Percentiles rank a stretch among this genome's conserved stretches.
Conservation (phyloP, 1,140 invertebrate species). For the Papilio glaucus region DNA sequence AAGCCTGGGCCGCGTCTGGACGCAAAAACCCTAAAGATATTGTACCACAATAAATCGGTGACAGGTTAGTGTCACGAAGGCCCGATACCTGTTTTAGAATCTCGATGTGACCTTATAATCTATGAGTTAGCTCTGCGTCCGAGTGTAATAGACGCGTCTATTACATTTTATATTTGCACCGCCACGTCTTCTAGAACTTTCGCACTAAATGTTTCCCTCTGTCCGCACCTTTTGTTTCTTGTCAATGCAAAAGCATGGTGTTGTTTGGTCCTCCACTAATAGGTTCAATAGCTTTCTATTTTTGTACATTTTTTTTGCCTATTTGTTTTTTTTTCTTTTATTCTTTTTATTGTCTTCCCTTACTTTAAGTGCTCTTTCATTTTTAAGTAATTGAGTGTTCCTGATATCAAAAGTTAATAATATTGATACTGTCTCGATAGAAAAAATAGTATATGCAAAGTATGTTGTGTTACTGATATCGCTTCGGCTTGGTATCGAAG, state of each 20-base stretch:
- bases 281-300: constrained; percentile 36
- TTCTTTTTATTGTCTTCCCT: constrained; percentile 31
- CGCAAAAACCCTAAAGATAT: constrained; percentile 77
- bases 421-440: background rate
- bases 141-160: constrained; percentile 48
- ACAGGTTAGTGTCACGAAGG: constrained; percentile 80
- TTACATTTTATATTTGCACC: constrained; percentile 62
- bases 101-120: constrained; percentile 67
- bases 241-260: constrained; percentile 62
- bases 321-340: constrained; percentile 36
- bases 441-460: background rate
- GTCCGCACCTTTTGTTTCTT: constrained; percentile 66
- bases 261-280: constrained; percentile 53
- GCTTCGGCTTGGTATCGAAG: background rate
- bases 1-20: constrained; percentile 93
- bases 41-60: constrained; percentile 78
- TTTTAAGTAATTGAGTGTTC: background rate
- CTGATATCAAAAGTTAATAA: background rate
- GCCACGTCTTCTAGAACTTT: constrained; percentile 64
- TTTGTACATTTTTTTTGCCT: constrained; percentile 41
- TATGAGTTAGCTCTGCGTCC: constrained; percentile 56
- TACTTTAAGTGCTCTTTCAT: background rate
- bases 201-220: constrained; percentile 75
- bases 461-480: background rate
- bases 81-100: constrained; percentile 64